Conservation (phyloP, 23 tunicate genomes). For the Styela clava region DNA sequence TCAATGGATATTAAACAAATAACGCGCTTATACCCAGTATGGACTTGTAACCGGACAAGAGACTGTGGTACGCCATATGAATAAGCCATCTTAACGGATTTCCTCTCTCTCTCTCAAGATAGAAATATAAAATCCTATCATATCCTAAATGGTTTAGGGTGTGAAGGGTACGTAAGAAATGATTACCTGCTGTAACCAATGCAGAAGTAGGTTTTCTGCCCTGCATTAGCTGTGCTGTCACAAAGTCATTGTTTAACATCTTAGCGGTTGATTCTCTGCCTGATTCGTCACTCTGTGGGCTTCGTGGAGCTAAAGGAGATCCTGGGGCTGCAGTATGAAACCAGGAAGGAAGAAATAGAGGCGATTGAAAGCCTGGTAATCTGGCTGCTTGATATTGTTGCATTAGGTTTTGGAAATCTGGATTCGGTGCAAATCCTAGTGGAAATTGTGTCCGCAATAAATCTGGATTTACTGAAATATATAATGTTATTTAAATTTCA, state of each 20-base stretch:
- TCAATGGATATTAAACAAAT: too few species aligned
- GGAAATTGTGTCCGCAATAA: background rate
- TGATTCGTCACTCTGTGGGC: constrained; percentile 29
- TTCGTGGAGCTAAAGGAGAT: constrained; percentile 8
- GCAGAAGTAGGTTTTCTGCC: constrained; percentile 12
- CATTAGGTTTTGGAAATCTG: background rate
- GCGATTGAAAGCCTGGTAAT: background rate
- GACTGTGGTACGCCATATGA: too few species aligned
- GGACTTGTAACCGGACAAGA: too few species aligned
- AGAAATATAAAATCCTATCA: too few species aligned
- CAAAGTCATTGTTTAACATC: constrained; percentile 55
- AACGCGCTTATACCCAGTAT: too few species aligned
- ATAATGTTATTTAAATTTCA: too few species aligned
- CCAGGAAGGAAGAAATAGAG: too few species aligned
- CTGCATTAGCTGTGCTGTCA: constrained; percentile 62
- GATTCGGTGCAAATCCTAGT: background rate
- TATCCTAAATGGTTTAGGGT: too few species aligned
- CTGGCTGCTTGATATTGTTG: background rate
- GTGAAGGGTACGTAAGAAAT: too few species aligned
- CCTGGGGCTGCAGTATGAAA: background rate
- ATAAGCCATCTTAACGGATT: too few species aligned
- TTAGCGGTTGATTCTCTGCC: constrained; percentile 15
- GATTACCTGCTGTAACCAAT: background rate
- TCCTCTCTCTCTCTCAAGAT: too few species aligned
- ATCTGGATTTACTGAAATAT: background rate